Evolutionary conservation across 2,797 vertebrate species (phyloP).

Genomic region (Pantherophis vulpinus): DNA sequence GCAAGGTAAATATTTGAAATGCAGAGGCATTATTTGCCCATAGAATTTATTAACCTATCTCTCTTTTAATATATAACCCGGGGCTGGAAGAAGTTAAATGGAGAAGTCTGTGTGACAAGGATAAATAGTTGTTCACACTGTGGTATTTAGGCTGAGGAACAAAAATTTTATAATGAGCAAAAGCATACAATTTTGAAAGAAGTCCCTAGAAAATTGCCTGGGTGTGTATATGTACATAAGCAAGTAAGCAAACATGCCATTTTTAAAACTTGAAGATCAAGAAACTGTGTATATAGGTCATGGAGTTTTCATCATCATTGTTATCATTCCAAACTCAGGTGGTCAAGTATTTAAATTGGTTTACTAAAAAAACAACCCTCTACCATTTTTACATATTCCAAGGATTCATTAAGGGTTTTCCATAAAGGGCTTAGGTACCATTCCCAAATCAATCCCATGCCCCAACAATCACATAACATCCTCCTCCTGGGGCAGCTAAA

Average conservation of each 20-base stretch:
- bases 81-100: background rate
- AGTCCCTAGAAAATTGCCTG: background rate
- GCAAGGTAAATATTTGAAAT: constrained; percentile 18
- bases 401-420: background rate
- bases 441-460: background rate
- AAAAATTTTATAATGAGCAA: background rate
- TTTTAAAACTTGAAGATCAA: background rate
- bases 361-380: background rate
- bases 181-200: background rate
- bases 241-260: background rate
- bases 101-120: background rate
- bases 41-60: constrained; percentile 16
- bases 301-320: background rate
- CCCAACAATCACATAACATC: background rate
- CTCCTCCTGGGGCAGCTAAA: background rate
- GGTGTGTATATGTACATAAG: background rate
- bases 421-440: background rate
- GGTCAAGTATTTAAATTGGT: background rate
- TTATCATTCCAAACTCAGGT: background rate
- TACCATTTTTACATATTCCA: background rate
- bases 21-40: constrained; percentile 6
- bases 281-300: background rate
- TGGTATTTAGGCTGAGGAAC: background rate
- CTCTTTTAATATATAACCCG: constrained; percentile 7
- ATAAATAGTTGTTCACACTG: background rate